phyloP scores from a whole-genome alignment of 2,113 vertebrate species.

The Dinomys branickii region DNA sequence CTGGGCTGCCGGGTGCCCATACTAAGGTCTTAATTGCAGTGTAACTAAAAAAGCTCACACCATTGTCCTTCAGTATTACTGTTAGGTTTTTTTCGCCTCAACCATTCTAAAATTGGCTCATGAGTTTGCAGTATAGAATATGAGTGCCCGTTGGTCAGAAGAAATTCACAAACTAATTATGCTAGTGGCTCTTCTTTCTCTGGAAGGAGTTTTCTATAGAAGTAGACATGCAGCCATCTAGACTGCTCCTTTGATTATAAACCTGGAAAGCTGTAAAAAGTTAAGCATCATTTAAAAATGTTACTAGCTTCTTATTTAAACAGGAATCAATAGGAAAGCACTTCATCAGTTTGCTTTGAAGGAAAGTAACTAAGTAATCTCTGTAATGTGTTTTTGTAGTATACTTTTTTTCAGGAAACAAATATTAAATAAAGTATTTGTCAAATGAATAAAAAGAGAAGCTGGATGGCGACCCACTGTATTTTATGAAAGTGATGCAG shows the following conservation, averaged over 20 bases:
- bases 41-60: background rate
- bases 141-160: background rate
- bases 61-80: background rate
- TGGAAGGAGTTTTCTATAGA: background rate
- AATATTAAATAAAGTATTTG: background rate
- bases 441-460: background rate
- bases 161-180: background rate
- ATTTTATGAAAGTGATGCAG: background rate
- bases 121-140: conserved; percentile 21
- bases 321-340: background rate
- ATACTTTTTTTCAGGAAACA: background rate
- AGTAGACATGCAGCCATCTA: background rate
- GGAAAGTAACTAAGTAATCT: background rate
- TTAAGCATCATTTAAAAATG: conserved; percentile 11
- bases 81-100: conserved; percentile 15
- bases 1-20: background rate
- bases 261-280: conserved; percentile 4
- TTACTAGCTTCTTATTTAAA: background rate
- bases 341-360: conserved; percentile 1
- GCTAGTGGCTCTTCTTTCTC: background rate
- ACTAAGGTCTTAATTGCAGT: background rate
- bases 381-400: background rate
- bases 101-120: background rate
- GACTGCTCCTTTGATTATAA: conserved; percentile 7
- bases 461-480: background rate